Evolutionary conservation across 2,888 invertebrate species (phyloP), one percentile per base, ranked within the genome.

Genomic region (Drosophila mercatorum): DNA sequence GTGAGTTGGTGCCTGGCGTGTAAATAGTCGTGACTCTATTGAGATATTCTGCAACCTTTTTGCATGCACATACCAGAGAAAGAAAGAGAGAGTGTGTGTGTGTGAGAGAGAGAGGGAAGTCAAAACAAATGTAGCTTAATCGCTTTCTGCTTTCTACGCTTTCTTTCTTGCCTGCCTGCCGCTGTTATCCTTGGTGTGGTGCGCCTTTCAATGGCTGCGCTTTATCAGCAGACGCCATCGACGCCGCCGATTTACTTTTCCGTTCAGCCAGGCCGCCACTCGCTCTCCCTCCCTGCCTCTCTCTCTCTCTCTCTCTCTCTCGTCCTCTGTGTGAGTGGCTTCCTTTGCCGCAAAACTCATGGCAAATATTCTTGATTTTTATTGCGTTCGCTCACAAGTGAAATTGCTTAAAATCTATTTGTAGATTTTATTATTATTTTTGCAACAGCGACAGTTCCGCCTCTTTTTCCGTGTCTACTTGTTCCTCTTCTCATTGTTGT

Each of bases 281-380:
- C 22, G 22, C 22, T 22, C 22, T 22, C 22, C 22, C 22, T 22
- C 22, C 22, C 2, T n/a, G n/a, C n/a, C 47, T 28, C 10, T 10
- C 26, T 3, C 34, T 44, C 10, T n/a, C 47, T 28, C 10, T 10
- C 26, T n/a, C 47, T 28, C 10, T 10, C 26, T 3, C 34, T 44
- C 10, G 2, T 4, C 5, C 22, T 22, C 22, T 47, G 38, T 76
- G 38, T 68, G 60, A 59, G 62, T 58, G 52, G 52, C 68, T 71
- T 65, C 57, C 52, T 71, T 87, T 87, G 86, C 68, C 74, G 84
- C 83, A 87, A 82, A 89, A 90, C 90, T 91, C 90, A 90, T 89
- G 85, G 90, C 83, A 90, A 89, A 90, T 91, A 90, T 89, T 88
- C 91, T 90, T 91, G 90, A 91, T 90, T 91, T 91, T 91, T 91